A percentile compares a stretch with the other conserved stretches of the same genome.
Evolutionary conservation across 2,888 invertebrate species (phyloP).

Genomic region (Desoria tigrina): DNA sequence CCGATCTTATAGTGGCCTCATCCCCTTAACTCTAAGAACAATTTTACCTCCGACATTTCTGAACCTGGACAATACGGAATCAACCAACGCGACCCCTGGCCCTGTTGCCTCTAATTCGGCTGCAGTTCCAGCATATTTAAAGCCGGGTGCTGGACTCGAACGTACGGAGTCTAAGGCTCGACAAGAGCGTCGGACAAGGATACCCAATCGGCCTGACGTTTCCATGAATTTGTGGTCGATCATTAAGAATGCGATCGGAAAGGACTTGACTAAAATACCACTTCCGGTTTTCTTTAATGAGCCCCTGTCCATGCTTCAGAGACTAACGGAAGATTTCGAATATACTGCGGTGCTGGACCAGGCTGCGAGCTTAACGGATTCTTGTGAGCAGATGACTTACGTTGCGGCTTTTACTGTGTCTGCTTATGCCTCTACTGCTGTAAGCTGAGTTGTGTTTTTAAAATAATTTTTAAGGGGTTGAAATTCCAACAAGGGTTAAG

Average conservation of each 20-base stretch:
- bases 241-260: constrained; percentile 99
- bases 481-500: no score
- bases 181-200: constrained; percentile 66
- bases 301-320: constrained; percentile 96
- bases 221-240: constrained; percentile 97
- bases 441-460: no score
- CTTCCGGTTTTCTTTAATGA: constrained; percentile 99
- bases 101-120: no score
- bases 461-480: no score
- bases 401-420: constrained; percentile 96
- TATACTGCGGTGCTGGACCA: constrained; percentile 85
- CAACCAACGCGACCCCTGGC: no score
- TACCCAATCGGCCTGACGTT: constrained; percentile 90
- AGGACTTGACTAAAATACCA: constrained; percentile 97
- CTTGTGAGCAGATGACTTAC: constrained; percentile 88
- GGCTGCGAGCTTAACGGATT: constrained; percentile 80
- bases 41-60: no score
- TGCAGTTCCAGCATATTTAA: no score
- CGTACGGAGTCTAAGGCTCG: no score
- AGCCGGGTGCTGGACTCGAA: no score
- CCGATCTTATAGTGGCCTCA: no score
- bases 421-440: constrained; percentile 77
- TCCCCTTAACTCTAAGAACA: no score
- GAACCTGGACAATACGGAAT: no score
- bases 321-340: constrained; percentile 96